Conservation (phyloP, 2,888 invertebrate species). For the Ochlodes sylvanus region DNA sequence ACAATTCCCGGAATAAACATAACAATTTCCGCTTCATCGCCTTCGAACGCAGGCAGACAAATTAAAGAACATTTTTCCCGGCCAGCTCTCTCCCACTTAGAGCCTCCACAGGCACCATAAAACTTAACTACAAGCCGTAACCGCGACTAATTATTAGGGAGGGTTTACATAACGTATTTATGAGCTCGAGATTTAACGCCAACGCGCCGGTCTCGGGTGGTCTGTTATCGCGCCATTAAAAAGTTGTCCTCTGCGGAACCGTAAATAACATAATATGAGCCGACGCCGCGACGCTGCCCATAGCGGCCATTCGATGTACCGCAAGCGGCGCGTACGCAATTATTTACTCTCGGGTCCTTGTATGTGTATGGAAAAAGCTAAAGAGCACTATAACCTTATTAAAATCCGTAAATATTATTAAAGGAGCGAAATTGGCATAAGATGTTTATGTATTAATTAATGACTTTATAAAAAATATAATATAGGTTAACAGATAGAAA, state of each 20-base stretch:
- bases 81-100: constrained; percentile 65
- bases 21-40: constrained; percentile 79
- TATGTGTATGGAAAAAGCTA: not conserved
- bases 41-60: constrained; percentile 71
- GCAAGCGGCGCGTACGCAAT: constrained; percentile 43
- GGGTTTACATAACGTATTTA: constrained; percentile 84
- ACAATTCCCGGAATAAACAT: constrained; percentile 74
- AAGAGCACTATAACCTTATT: too few species aligned
- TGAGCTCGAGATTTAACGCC: constrained; percentile 82
- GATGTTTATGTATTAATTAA: too few species aligned
- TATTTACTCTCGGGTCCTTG: not conserved
- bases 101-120: constrained; percentile 72
- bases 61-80: constrained; percentile 81
- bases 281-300: constrained; percentile 48
- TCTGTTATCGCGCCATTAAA: constrained; percentile 84
- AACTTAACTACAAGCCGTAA: constrained; percentile 82
- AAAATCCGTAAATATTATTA: too few species aligned
- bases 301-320: constrained; percentile 47
- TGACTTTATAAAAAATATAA: too few species aligned
- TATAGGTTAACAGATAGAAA: too few species aligned
- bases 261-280: constrained; percentile 79
- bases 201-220: constrained; percentile 76
- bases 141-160: constrained; percentile 84
- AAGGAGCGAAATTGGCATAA: too few species aligned
- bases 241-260: constrained; percentile 80